These are phyloP conservation scores for Phorcus lineatus DNA, from an alignment of 2,888 invertebrate species.

Conservation along the genomic window DNA sequence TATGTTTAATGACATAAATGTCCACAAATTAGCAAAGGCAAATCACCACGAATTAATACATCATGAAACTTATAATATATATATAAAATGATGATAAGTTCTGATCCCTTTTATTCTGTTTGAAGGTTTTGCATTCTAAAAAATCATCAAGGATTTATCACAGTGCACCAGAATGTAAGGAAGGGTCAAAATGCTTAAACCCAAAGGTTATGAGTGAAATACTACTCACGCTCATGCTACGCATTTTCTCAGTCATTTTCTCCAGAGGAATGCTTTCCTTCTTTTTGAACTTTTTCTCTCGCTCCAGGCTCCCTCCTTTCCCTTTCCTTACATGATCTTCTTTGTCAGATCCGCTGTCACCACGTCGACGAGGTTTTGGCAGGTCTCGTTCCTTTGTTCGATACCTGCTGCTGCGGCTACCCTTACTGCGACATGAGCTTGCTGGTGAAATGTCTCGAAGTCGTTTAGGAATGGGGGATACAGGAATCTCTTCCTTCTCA, in stretches of 20 bases:
- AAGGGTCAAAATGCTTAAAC: no score
- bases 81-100: no score
- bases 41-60: no score
- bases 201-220: no score
- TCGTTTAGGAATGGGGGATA: constrained; percentile 30
- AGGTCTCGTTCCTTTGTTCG: not conserved
- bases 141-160: no score
- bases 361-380: not conserved
- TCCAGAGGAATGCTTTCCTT: constrained; percentile 34
- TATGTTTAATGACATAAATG: no score
- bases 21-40: no score
- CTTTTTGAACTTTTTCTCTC: constrained; percentile 18
- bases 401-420: constrained; percentile 24
- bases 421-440: constrained; percentile 29
- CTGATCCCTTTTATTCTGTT: no score
- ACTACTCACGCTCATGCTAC: constrained; percentile 1
- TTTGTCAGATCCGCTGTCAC: constrained; percentile 27
- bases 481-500: constrained; percentile 3
- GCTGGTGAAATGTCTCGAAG: constrained; percentile 31
- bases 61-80: no score
- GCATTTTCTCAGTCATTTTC: not conserved
- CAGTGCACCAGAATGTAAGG: no score
- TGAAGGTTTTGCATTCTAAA: no score
- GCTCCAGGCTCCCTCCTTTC: constrained; percentile 18
- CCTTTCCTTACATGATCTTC: constrained; percentile 3